Base-by-base conservation (phyloP, 1,140 invertebrate genomes). In the Aphis gossypii region DNA sequence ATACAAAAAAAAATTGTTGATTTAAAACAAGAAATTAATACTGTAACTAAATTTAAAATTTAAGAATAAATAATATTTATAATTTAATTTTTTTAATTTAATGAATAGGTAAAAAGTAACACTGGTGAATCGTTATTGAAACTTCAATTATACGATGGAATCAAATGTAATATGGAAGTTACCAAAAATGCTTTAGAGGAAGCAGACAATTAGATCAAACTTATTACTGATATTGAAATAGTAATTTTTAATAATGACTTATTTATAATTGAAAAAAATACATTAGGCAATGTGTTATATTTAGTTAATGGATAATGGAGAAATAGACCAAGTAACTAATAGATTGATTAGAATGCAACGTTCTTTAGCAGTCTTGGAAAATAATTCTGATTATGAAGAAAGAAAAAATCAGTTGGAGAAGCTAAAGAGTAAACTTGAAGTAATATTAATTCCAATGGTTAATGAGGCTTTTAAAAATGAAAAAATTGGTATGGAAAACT, bases 151-250 rank as follows among this genome's bases (percentile, higher is more conserved):
- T 96, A 99, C 11, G 98, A 99, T 95, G 96, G 95, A 56, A 96
- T 99, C 48, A 98, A 99, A 96, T 97, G 96, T 76, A 95, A 96
- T 94, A 95, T 97, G 94, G 96, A 98, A 95, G 96, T 96, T 44
- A 97, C 98, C n/a, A 98, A 98, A 94, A 97, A 98, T 95, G 97
- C 98, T 11, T 95, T 99, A 11, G 97, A 98, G 95, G 98, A 99
- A 95, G 98, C 98, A 2, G 98, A 99, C 95, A 99, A 99, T 95
- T 99, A 98, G 98, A 98, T 97, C 3, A 97, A 97, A 44, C 95
- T 99, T 38, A 97, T 97, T 38, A 95, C 96, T 4, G 97, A 98
- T 95, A 96, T 98, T 68, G 97, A 98, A 95, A 97, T 97, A 94
- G 97, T 97, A 95, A 76, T 38, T 94, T 30, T 35, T n/a, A 82